phyloP scores from a whole-genome alignment of 2,113 vertebrate species.

The Dasypus novemcinctus region DNA sequence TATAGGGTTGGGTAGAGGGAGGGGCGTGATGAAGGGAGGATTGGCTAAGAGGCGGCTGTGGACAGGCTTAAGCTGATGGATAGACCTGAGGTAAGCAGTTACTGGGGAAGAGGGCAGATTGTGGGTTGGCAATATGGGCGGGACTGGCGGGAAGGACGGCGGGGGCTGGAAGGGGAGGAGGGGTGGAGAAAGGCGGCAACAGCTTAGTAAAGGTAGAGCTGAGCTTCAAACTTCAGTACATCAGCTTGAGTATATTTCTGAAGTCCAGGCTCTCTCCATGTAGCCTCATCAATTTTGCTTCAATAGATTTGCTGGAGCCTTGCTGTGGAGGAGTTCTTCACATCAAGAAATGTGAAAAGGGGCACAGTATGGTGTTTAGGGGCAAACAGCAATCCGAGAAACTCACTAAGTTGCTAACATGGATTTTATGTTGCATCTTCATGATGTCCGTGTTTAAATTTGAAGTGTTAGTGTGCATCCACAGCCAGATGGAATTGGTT shows the following conservation, averaged over 20 bases:
- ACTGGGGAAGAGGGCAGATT: too few species aligned
- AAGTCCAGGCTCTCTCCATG: not conserved
- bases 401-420: not conserved
- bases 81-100: too few species aligned
- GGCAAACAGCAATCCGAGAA: not conserved
- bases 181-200: too few species aligned
- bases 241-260: not conserved
- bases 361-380: not conserved
- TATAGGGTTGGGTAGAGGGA: too few species aligned
- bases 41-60: too few species aligned
- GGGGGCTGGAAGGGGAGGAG: too few species aligned
- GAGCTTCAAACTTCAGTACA: not conserved
- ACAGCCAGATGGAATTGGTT: not conserved
- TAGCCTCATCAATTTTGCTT: accelerated
- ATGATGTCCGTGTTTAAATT: not conserved
- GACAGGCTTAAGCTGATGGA: too few species aligned
- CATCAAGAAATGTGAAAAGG: accelerated
- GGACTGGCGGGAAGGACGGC: too few species aligned
- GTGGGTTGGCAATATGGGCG: too few species aligned
- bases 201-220: not conserved
- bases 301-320: too few species aligned
- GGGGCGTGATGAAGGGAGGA: too few species aligned
- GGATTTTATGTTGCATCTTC: not conserved
- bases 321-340: not conserved
- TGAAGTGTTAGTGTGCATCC: not conserved